Evolutionary conservation across 2,113 vertebrate genomes (phyloP), one percentile per base, ranked within the genome.

Genomic region (Thunnus maccoyii): DNA sequence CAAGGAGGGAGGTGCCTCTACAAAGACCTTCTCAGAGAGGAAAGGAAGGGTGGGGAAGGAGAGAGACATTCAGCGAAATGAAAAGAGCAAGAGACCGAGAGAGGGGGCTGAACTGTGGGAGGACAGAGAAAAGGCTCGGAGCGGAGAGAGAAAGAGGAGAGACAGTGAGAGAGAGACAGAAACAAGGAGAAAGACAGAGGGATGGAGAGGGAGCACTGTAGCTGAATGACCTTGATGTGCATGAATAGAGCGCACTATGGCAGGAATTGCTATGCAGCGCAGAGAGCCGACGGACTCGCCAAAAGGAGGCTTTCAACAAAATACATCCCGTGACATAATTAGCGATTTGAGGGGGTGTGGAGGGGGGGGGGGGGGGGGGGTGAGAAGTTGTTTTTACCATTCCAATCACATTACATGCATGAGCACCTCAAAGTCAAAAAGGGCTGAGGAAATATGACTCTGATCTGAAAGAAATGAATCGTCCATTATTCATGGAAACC

Each of bases 211-310:
- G 67, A 84, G 69, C 75, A 48, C 57, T 48, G 67, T 56, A 60
- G 74, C 78, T 55, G 75, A 78, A 83, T 80, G 90, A 92, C 92
- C 92, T 89, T 92, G 87, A 66, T 41, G 44, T 76, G 71, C 65
- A 67, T 77, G 64, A 90, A 88, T 55, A 75, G 62, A 69, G 61
- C 2, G 51, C 25, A 64, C 50, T 66, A 46, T 25, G 73, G 75
- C 41, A 78, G 58, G 56, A 61, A 82, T 70, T 65, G 69, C 72
- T 58, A 48, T 78, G 78, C 80, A 76, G 71, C 47, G 16, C 17
- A 27, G 30, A 79, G 47, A 72, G 72, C 55, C 69, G 17, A 56
- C 32, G 30, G 57, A 55, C 12, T 52, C 1, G 11, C 63, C 55
- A 51, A 76, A 76, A 63, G 13, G 27, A 73, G 80, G 18, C 73